phyloP scores from a whole-genome alignment of 1,140 invertebrate species.

The Drosophila aff. region DNA sequence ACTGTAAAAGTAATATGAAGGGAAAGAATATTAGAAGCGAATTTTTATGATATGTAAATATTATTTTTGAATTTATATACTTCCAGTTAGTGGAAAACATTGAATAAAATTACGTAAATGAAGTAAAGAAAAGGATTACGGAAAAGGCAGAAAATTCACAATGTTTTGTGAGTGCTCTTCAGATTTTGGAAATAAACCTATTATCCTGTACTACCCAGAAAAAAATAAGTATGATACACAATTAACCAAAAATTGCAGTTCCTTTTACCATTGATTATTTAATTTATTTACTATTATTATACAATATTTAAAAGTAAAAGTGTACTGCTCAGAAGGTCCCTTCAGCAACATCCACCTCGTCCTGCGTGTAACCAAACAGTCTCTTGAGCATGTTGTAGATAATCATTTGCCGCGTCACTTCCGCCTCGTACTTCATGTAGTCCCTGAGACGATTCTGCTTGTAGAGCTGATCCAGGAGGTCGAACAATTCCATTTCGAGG shows the following conservation, averaged over 20 bases:
- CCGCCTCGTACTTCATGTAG: slow-evolving; percentile 79
- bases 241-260: not conserved
- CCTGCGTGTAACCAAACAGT: slow-evolving; percentile 72
- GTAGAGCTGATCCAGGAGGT: slow-evolving; percentile 70
- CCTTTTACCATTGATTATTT: not conserved
- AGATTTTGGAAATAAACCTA: no score
- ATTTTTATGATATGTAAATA: no score
- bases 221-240: not conserved
- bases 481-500: slow-evolving; percentile 73
- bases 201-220: no score
- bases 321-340: slow-evolving; percentile 9
- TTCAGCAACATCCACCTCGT: slow-evolving; percentile 22
- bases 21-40: no score
- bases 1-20: no score
- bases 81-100: no score
- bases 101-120: no score
- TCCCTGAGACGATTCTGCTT: slow-evolving; percentile 71
- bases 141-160: no score
- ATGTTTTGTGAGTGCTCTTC: no score
- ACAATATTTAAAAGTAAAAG: not conserved
- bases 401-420: slow-evolving; percentile 82
- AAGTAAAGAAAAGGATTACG: no score
- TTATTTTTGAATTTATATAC: no score
- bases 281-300: no score
- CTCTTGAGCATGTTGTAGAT: slow-evolving; percentile 80